Percentiles rank a stretch among this genome's conserved stretches.
Evolutionary conservation across 2,113 vertebrate species (phyloP).

Genomic region (Bagarius yarrelli): DNA sequence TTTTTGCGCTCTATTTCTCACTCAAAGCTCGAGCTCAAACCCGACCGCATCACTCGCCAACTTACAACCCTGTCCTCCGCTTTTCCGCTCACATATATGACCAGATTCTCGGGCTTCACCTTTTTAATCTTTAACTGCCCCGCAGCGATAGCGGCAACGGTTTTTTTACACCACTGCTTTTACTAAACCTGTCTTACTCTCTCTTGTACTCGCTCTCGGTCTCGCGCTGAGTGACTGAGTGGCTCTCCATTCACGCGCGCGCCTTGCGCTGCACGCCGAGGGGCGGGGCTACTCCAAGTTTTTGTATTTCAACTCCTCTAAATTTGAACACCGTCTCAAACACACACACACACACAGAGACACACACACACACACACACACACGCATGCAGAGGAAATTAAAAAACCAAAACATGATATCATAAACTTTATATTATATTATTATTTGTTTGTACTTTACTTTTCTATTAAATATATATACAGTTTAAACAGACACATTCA

Average conservation of each 20-base stretch:
- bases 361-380: constrained; percentile 4
- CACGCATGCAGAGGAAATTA: too few relatives aligned
- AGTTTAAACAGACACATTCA: too few relatives aligned
- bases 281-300: constrained; percentile 33
- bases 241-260: constrained; percentile 30
- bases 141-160: not conserved
- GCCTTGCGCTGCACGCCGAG: constrained; percentile 1
- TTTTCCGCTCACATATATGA: not conserved
- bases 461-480: too few relatives aligned
- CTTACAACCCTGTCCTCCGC: constrained; percentile 15
- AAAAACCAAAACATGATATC: too few relatives aligned
- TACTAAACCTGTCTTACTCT: not conserved
- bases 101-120: not conserved
- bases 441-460: too few relatives aligned
- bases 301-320: not conserved
- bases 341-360: not conserved
- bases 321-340: not conserved
- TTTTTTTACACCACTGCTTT: not conserved
- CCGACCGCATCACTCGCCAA: constrained; percentile 18
- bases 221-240: constrained; percentile 32
- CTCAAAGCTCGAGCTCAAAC: not conserved
- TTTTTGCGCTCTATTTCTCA: not conserved
- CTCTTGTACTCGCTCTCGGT: not conserved
- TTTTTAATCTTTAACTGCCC: constrained; percentile 10
- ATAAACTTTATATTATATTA: too few relatives aligned